These are phyloP conservation scores for Molorchus minor DNA, from an alignment of 2,888 invertebrate species.

Conservation along the genomic window DNA sequence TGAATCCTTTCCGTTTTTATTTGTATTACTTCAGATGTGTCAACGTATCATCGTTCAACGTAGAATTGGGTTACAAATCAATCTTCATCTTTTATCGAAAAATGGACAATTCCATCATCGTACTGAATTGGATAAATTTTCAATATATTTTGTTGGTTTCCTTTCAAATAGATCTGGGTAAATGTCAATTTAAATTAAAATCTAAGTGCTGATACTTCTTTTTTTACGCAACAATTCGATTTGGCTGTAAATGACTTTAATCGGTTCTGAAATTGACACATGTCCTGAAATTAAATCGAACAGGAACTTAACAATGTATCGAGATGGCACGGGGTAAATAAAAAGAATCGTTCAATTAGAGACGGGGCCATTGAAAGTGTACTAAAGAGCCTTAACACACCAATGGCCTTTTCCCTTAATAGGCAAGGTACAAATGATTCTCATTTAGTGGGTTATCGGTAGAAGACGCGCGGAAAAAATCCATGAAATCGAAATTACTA, in stretches of 20 bases:
- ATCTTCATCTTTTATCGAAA: no score
- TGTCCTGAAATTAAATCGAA: background rate
- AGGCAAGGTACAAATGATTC: constrained; percentile 36
- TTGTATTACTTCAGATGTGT: constrained; percentile 2
- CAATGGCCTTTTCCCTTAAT: constrained; percentile 24
- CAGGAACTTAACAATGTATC: background rate
- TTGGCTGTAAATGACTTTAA: background rate
- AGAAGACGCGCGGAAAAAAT: constrained; percentile 34
- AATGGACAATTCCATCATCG: no score
- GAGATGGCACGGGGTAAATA: constrained; percentile 5
- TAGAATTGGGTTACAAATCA: constrained; percentile 5
- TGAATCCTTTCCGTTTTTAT: constrained; percentile 9
- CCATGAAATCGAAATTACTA: constrained; percentile 26
- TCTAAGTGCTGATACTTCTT: no score
- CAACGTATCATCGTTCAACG: background rate
- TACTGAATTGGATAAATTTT: no score
- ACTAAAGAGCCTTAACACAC: constrained; percentile 30
- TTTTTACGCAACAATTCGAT: background rate
- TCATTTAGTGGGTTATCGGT: constrained; percentile 36
- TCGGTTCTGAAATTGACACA: background rate
- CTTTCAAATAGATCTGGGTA: no score
- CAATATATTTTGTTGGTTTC: no score
- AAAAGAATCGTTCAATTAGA: constrained; percentile 31
- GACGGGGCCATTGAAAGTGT: constrained; percentile 30
- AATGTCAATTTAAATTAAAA: no score